Percentiles rank a stretch among this genome's conserved stretches.
phyloP scores from a whole-genome alignment of 2,797 vertebrate species.

The Crypturellus tataupa region DNA sequence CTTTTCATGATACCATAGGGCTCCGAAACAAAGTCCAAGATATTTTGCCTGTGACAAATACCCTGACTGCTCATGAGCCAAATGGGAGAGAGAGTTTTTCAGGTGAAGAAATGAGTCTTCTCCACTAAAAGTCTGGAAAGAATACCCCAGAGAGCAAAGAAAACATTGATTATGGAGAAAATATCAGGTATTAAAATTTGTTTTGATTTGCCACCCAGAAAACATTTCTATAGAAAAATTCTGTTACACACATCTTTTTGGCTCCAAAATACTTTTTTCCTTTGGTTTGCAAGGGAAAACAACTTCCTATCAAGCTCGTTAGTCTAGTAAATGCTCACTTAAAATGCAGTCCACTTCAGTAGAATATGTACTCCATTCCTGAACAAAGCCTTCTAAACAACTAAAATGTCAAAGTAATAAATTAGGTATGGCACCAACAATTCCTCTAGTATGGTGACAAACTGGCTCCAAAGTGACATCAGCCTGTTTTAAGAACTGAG shows the following conservation, averaged over 20 bases:
- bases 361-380: slow-evolving; percentile 40
- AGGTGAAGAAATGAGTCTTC: neutral
- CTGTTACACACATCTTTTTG: neutral
- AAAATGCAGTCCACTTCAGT: slow-evolving; percentile 45
- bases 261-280: neutral
- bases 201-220: neutral
- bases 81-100: neutral
- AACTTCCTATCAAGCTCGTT: slow-evolving; percentile 46
- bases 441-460: slow-evolving; percentile 50
- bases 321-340: slow-evolving; percentile 48
- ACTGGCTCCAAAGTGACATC: slow-evolving; percentile 34
- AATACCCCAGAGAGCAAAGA: neutral
- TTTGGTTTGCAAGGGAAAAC: slow-evolving; percentile 32
- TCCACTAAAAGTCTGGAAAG: neutral
- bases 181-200: neutral
- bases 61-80: neutral
- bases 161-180: neutral
- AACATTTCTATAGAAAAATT: neutral
- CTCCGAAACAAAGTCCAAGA: neutral
- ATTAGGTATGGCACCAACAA: slow-evolving; percentile 34
- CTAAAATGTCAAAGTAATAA: slow-evolving; percentile 65
- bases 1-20: neutral
- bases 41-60: neutral
- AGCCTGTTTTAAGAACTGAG: neutral
- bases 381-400: slow-evolving; percentile 49